Evolutionary conservation across 2,888 invertebrate species (phyloP).

Genomic region (Anaspis maculata): DNA sequence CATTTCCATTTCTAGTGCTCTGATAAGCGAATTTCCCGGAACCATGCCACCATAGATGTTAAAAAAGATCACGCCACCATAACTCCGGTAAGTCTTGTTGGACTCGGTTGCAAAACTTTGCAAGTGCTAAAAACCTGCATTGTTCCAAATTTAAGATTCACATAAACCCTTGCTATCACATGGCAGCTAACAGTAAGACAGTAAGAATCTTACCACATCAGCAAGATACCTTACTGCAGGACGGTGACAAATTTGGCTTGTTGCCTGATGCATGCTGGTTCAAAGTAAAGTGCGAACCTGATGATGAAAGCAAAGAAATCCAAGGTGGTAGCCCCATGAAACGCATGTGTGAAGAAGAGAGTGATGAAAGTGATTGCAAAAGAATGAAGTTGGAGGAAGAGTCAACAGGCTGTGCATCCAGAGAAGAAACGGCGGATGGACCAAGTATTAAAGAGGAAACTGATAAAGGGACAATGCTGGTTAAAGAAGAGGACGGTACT

Average conservation of each 20-base stretch:
- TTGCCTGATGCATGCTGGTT: not conserved
- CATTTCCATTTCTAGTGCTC: not conserved
- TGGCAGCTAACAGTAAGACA: not conserved
- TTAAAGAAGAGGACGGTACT: not conserved
- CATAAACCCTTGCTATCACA: not conserved
- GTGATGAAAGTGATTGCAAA: not conserved
- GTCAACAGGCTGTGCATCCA: not conserved
- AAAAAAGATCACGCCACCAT: not conserved
- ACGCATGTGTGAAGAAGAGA: not conserved
- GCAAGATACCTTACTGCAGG: too few species aligned
- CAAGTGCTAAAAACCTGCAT: too few species aligned
- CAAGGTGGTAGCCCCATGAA: not conserved
- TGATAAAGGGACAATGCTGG: not conserved
- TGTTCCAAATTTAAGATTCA: too few species aligned
- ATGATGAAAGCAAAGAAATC: not conserved
- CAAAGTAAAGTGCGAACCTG: not conserved
- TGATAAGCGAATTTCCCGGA: not conserved
- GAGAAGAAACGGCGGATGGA: not conserved
- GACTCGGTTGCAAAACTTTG: not conserved
- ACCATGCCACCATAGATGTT: not conserved
- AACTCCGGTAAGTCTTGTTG: not conserved
- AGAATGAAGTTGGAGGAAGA: not conserved
- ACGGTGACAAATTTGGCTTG: not conserved
- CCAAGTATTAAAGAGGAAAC: not conserved
- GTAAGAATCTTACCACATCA: not conserved